These are phyloP conservation scores for Geopemphigus sp. DNA, from an alignment of 1,140 invertebrate genomes.

Conservation along the genomic window DNA sequence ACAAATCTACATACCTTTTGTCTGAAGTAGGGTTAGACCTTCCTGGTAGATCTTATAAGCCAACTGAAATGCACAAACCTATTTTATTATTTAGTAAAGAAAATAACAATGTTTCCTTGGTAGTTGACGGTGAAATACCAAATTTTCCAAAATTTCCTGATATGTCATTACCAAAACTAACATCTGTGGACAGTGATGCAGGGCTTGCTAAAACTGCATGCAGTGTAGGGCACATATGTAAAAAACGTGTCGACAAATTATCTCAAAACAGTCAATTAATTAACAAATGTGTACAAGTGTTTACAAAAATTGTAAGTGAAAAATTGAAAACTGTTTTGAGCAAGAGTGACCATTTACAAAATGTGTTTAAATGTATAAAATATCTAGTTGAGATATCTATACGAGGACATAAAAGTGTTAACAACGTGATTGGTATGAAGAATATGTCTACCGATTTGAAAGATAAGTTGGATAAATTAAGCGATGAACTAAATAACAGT, in stretches of 20 bases:
- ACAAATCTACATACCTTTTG: constrained; percentile 64
- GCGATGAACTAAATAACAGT: constrained; percentile 56
- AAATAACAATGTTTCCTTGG: constrained; percentile 73
- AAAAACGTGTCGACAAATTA: constrained; percentile 73
- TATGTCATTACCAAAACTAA: constrained; percentile 56
- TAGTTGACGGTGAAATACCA: constrained; percentile 66
- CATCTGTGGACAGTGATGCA: constrained; percentile 85
- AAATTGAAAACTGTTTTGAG: constrained; percentile 60
- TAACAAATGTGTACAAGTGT: constrained; percentile 65
- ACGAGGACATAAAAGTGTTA: constrained; percentile 52
- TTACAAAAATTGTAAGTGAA: constrained; percentile 62
- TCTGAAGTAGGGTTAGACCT: constrained; percentile 65
- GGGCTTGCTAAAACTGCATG: constrained; percentile 84
- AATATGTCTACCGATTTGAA: constrained; percentile 50
- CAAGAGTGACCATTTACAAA: constrained; percentile 59
- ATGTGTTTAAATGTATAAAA: constrained; percentile 58
- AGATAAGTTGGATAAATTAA: constrained; percentile 56
- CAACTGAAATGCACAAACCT: constrained; percentile 69
- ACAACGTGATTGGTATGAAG: constrained; percentile 53
- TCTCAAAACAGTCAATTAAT: constrained; percentile 66
- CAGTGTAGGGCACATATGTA: constrained; percentile 81
- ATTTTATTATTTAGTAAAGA: constrained; percentile 81
- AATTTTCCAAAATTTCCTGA: constrained; percentile 82
- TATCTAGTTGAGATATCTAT: constrained; percentile 55
- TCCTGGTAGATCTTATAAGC: constrained; percentile 68